phyloP scores from a whole-genome alignment of 2,888 invertebrate species.

The Leptinotarsa haldemani region DNA sequence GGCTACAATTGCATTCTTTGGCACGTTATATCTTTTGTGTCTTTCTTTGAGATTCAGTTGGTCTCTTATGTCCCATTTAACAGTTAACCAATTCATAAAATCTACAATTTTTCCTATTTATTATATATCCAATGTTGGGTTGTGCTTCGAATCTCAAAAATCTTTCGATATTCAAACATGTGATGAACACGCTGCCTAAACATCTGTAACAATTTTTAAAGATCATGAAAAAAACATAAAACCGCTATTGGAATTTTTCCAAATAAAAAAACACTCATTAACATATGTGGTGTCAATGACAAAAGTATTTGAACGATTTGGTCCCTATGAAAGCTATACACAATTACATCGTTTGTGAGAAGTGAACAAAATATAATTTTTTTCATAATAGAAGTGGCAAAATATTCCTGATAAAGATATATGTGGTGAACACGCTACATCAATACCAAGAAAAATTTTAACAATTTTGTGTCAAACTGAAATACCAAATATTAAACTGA shows the following conservation, averaged over 20 bases:
- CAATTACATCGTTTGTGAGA: no score
- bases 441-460: constrained; percentile 10
- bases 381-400: no score
- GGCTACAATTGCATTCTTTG: constrained; percentile 16
- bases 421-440: constrained; percentile 15
- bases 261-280: not conserved
- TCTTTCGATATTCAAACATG: not conserved
- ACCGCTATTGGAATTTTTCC: constrained; percentile 7
- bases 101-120: not conserved
- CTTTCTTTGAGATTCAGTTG: constrained; percentile 11
- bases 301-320: no score
- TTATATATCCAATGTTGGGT: not conserved
- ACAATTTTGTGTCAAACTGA: not conserved
- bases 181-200: constrained; percentile 12
- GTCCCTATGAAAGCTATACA: no score
- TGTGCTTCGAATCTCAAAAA: constrained; percentile 3
- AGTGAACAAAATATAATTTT: no score
- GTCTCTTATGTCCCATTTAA: constrained; percentile 14
- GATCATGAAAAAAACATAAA: constrained; percentile 16
- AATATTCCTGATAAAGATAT: no score
- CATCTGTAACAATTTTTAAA: not conserved
- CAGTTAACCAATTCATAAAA: not conserved
- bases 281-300: no score
- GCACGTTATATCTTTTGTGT: not conserved
- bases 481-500: no score